Evolutionary conservation across 2,113 vertebrate species (phyloP), one percentile per base, ranked within the genome.

Genomic region (Chloroceryle aenea): DNA sequence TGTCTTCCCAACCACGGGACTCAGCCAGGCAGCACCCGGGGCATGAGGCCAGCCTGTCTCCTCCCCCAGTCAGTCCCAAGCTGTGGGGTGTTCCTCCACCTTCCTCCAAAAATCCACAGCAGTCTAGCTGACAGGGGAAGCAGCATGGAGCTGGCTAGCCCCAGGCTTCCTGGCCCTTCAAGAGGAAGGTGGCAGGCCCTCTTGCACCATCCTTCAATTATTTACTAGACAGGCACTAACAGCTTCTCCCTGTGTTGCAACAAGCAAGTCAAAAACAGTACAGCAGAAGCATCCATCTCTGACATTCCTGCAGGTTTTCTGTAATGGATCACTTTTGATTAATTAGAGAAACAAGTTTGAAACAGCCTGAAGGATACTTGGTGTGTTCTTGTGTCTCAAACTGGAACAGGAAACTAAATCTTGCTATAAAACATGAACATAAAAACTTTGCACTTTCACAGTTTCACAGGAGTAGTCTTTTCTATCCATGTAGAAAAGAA

Each of bases 301-400:
- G 92, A 95, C 96, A 96, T 97, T 96, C 96, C 88, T 95, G 86
- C 86, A 97, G 95, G 90, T 97, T 96, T 97, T 95, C 69, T 96
- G 94, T 92, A 96, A 96, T 96, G 92, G 92, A 96, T 97, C 95
- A 85, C 76, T 96, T 96, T 61, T 97, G 93, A 96, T 94, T 97
- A 96, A 96, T 97, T 95, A 96, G 89, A 7, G 30, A 94, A 96
- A 96, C 94, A 95, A 97, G 93, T 95, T 84, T 92, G 95, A 96
- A 96, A 96, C 83, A 94, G 96, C 77, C 96, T 96, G 66, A 80
- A 94, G 90, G 83, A 88, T 95, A 66, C 50, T 69, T 89, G 45
- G 47, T 94, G 88, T 93, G 66, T 75, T 48, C 77, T 92, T 87
- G 43, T 64, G 56, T 53, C 76, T 96, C 86, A 84, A 76, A 92